Conservation (phyloP, 2,113 vertebrate genomes). For the chimpanzee (Pan troglodytes) region NHGRI_mPanTro3-v2.1_pri NC_072401.2:61333501-61334000, state of each 20-base stretch:
- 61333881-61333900: not conserved
- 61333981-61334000: too few species aligned
- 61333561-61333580: not conserved
- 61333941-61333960: not conserved
- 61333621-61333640: not conserved
- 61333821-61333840: not conserved
- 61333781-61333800: not conserved
- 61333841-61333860: not conserved
- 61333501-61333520: not conserved
- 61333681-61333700: not conserved
- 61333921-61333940: not conserved
- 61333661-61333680: too few species aligned
- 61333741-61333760: not conserved
- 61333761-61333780: rapidly evolving
- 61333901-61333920: not conserved
- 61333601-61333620: not conserved
- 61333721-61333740: not conserved
- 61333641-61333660: not conserved
- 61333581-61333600: not conserved
- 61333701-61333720: rapidly evolving
- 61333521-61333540: not conserved
- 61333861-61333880: not conserved
- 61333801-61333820: not conserved
- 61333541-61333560: not conserved
- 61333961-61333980: not conserved